Evolutionary conservation across 2,888 invertebrate species (phyloP).

Genomic region (Pheosia gnoma): DNA sequence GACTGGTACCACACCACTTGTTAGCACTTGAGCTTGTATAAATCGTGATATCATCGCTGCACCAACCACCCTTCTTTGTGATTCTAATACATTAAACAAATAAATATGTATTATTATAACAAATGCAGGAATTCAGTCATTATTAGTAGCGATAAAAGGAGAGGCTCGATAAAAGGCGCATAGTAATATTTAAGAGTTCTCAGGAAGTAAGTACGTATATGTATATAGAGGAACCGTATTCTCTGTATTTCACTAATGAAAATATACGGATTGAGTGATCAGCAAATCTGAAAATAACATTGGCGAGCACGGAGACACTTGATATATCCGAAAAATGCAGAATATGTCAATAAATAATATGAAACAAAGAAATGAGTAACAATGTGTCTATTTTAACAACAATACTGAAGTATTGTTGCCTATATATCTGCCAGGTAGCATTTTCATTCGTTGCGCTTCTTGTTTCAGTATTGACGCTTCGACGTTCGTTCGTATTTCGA

Average conservation of each 20-base stretch:
- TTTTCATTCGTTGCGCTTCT: too few relatives aligned
- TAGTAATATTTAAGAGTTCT: background rate
- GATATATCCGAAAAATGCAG: too few relatives aligned
- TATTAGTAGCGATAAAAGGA: background rate
- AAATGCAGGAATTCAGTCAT: background rate
- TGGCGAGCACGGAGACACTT: background rate
- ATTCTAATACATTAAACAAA: constrained; percentile 14
- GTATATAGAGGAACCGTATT: background rate
- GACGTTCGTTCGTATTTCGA: too few relatives aligned
- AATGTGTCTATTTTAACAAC: too few relatives aligned
- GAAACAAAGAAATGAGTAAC: too few relatives aligned
- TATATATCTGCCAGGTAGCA: too few relatives aligned
- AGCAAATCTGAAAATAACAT: background rate
- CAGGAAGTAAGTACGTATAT: background rate
- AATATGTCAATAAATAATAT: too few relatives aligned
- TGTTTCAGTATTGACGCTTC: too few relatives aligned
- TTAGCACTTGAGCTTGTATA: constrained; percentile 7
- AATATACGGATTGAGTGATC: background rate
- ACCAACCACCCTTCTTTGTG: background rate
- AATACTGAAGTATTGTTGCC: too few relatives aligned
- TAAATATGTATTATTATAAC: constrained; percentile 1
- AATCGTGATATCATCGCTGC: constrained; percentile 5
- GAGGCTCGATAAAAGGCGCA: background rate
- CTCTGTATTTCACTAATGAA: background rate
- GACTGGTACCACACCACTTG: background rate